Conservation (phyloP, 2,113 vertebrate genomes). For the Delphinapterus leucas region DNA sequence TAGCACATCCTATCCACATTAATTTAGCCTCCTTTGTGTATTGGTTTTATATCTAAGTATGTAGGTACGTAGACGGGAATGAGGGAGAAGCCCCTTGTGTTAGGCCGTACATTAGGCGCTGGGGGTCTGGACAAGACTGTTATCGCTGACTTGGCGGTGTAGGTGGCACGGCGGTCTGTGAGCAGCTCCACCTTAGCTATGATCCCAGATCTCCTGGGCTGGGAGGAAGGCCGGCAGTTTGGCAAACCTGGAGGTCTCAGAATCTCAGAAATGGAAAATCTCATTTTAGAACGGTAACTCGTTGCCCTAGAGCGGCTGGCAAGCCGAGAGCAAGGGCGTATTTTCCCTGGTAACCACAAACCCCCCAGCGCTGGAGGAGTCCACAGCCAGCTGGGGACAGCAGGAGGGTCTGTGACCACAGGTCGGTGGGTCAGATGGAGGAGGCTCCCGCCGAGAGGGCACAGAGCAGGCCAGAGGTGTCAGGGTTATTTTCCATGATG, state of each 20-base stretch:
- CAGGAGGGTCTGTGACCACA: neutral
- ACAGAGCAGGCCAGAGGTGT: neutral
- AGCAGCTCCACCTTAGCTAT: neutral
- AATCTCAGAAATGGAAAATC: conserved; percentile 14
- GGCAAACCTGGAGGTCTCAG: neutral
- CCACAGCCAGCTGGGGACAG: neutral
- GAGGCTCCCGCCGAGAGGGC: rapidly evolving
- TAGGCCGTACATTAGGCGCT: rapidly evolving
- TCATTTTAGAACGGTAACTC: neutral
- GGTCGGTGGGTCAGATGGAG: rapidly evolving
- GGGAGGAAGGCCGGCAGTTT: neutral
- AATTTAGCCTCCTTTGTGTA: no score
- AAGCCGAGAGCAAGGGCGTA: neutral
- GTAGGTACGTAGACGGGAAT: rapidly evolving
- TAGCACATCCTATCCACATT: rapidly evolving
- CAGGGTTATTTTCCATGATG: neutral
- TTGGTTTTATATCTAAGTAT: neutral
- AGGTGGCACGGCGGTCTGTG: rapidly evolving
- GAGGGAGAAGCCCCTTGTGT: neutral
- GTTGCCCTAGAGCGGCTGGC: neutral
- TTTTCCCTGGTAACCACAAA: neutral
- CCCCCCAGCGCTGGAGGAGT: neutral
- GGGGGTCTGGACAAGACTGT: neutral
- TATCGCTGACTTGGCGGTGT: neutral
- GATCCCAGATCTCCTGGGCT: neutral